Percentiles rank a stretch among this genome's conserved stretches.
Conservation (phyloP, 2,113 vertebrate genomes). For the Addax nasomaculatus region DNA sequence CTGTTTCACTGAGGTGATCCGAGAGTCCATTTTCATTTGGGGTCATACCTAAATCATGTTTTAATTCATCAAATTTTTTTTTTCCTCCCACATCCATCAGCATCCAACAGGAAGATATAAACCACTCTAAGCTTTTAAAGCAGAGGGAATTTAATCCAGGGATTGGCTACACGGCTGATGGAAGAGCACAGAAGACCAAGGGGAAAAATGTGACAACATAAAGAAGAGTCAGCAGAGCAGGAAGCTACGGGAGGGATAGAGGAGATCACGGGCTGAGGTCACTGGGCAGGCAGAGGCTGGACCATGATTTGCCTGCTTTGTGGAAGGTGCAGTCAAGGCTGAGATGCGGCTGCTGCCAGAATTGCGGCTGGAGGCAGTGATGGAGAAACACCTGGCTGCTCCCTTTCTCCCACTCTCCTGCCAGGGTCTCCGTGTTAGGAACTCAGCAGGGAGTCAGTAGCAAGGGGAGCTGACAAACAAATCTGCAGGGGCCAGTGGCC, state of each 20-base stretch:
- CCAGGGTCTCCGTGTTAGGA: neutral
- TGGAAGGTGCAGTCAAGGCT: neutral
- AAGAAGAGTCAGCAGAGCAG: neutral
- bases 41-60: constrained; percentile 17
- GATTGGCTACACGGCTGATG: neutral
- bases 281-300: neutral
- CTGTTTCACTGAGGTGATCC: neutral
- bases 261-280: neutral
- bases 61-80: neutral
- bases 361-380: too few species aligned
- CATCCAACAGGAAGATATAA: neutral
- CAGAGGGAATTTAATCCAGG: neutral
- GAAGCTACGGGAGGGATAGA: neutral
- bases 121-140: neutral
- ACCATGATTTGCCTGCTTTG: neutral
- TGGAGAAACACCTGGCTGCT: neutral
- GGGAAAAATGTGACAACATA: neutral
- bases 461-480: neutral
- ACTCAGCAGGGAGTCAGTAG: neutral
- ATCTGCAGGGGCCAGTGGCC: neutral
- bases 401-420: neutral
- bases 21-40: neutral
- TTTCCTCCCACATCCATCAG: neutral
- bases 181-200: neutral
- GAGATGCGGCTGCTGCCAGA: neutral